Conservation (phyloP, 2,113 vertebrate species). For the Taxidea taxus region DNA sequence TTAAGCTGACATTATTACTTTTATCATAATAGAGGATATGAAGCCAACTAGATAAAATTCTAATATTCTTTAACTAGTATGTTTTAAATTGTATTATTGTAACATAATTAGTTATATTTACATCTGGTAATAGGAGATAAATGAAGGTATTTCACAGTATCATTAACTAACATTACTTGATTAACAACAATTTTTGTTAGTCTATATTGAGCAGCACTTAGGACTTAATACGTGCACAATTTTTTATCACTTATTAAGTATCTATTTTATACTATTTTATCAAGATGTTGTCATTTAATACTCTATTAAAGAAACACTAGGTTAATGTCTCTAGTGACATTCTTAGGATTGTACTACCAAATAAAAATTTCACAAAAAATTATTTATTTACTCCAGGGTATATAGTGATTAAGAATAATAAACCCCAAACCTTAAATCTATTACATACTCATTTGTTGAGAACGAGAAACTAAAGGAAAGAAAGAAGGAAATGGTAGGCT, state of each 20-base stretch:
- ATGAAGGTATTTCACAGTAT: constrained; percentile 56
- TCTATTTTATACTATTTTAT: constrained; percentile 19
- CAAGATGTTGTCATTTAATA: constrained; percentile 38
- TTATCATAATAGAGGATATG: constrained; percentile 11
- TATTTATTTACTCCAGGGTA: neutral
- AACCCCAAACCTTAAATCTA: neutral
- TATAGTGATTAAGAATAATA: neutral
- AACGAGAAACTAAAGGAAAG: neutral
- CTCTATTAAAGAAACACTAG: constrained; percentile 22
- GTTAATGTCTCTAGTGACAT: constrained; percentile 17
- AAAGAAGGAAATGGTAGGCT: neutral
- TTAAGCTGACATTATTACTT: neutral
- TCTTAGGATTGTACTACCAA: neutral
- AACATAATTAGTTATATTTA: constrained; percentile 60
- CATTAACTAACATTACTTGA: constrained; percentile 54
- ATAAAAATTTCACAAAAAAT: constrained; percentile 18
- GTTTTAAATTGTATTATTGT: constrained; percentile 62
- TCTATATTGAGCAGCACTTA: constrained; percentile 9
- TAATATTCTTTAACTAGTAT: constrained; percentile 29
- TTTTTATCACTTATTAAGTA: constrained; percentile 57
- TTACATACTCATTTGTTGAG: neutral
- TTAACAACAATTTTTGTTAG: constrained; percentile 50
- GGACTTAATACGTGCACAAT: constrained; percentile 5
- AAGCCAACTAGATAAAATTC: constrained; percentile 44
- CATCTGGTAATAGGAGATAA: constrained; percentile 56